Percentiles rank a stretch among this genome's conserved stretches.
phyloP scores from a whole-genome alignment of 1,140 invertebrate genomes.

The Acromyrmex echinatior region DNA sequence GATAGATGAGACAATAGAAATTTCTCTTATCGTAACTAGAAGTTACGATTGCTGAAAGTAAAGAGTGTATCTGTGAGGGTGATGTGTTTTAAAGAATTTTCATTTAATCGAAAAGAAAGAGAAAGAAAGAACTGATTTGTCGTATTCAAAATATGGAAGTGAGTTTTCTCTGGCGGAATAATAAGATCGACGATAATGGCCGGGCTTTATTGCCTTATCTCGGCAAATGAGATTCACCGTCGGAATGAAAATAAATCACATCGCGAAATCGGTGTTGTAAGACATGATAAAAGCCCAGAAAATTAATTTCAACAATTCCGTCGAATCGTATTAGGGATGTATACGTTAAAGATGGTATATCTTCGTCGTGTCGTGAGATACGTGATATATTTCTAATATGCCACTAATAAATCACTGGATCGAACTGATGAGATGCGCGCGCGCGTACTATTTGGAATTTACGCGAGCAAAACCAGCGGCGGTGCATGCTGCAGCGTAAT shows the following conservation, averaged over 20 bases:
- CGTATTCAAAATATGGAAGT: slow-evolving; percentile 47
- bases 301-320: slow-evolving; percentile 50
- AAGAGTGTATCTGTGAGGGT: not conserved
- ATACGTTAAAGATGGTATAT: slow-evolving; percentile 12
- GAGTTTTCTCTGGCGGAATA: slow-evolving; percentile 43
- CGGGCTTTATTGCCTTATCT: slow-evolving; percentile 52
- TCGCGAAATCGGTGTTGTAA: slow-evolving; percentile 27
- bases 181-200: slow-evolving; percentile 60
- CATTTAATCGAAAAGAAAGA: slow-evolving; percentile 19
- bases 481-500: slow-evolving; percentile 16
- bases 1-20: slow-evolving; percentile 25
- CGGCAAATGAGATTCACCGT: slow-evolving; percentile 47
- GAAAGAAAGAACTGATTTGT: slow-evolving; percentile 15
- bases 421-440: slow-evolving; percentile 11
- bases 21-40: slow-evolving; percentile 1
- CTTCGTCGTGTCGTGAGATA: not conserved
- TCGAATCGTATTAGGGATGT: slow-evolving; percentile 3
- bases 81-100: slow-evolving; percentile 32
- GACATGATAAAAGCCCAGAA: slow-evolving; percentile 47
- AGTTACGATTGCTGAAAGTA: not conserved
- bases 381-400: slow-evolving; percentile 48
- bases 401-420: slow-evolving; percentile 44
- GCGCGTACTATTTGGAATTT: slow-evolving; percentile 13
- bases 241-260: slow-evolving; percentile 57
- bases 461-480: slow-evolving; percentile 7